These are phyloP conservation scores for Esperia sulphurella DNA, from an alignment of 2,888 invertebrate species.

Conservation along the genomic window DNA sequence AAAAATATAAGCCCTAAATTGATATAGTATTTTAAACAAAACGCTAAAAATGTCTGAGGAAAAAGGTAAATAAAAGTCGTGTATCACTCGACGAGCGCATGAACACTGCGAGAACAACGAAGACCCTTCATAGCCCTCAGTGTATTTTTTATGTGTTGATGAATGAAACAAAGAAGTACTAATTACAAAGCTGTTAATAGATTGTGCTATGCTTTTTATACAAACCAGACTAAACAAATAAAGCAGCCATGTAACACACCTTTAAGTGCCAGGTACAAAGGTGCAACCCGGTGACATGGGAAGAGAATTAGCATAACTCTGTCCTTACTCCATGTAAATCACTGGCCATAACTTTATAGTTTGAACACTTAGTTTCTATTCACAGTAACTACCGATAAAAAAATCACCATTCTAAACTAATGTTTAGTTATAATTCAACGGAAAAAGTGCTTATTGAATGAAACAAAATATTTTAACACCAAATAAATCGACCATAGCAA, in stretches of 20 bases:
- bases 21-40: not conserved
- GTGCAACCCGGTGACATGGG: slow-evolving; percentile 70
- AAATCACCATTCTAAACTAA: slow-evolving; percentile 41
- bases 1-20: too few relatives aligned
- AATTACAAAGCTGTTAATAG: slow-evolving; percentile 16
- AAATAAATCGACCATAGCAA: slow-evolving; percentile 47
- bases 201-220: slow-evolving; percentile 3
- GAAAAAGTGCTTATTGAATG: slow-evolving; percentile 25
- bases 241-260: slow-evolving; percentile 53
- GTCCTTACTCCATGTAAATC: slow-evolving; percentile 58
- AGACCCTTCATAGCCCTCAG: slow-evolving; percentile 35
- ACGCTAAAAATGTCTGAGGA: slow-evolving; percentile 13
- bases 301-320: slow-evolving; percentile 70
- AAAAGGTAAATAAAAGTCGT: slow-evolving; percentile 21
- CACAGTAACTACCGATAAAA: slow-evolving; percentile 27
- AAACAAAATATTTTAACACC: slow-evolving; percentile 41
- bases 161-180: slow-evolving; percentile 25
- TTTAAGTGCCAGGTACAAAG: slow-evolving; percentile 68
- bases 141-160: slow-evolving; percentile 31
- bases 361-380: slow-evolving; percentile 32
- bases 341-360: slow-evolving; percentile 53
- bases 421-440: slow-evolving; percentile 48
- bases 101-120: slow-evolving; percentile 33
- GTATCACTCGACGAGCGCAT: slow-evolving; percentile 22
- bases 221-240: slow-evolving; percentile 18